Conservation (phyloP, 2,888 invertebrate species). For the Drosophila setosimentum region DNA sequence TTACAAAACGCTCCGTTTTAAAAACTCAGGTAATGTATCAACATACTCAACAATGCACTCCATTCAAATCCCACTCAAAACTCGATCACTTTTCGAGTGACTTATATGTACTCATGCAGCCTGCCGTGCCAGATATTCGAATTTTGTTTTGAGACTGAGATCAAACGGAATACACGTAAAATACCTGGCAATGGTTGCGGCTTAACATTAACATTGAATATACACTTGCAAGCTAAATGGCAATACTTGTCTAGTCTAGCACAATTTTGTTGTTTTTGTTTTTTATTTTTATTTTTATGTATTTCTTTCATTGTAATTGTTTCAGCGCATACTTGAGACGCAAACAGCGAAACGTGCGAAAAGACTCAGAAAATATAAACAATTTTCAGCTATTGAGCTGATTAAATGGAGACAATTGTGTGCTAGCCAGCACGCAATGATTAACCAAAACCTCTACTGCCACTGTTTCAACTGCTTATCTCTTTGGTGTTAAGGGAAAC, state of each 20-base stretch:
- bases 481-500: slow-evolving; percentile 29
- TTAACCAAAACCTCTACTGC: slow-evolving; percentile 16
- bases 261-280: slow-evolving; percentile 21
- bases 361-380: slow-evolving; percentile 37
- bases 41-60: slow-evolving; percentile 43
- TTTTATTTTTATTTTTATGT: slow-evolving; percentile 13
- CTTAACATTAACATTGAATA: slow-evolving; percentile 72
- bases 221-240: slow-evolving; percentile 34
- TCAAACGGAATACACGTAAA: slow-evolving; percentile 37
- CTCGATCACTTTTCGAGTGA: slow-evolving; percentile 55
- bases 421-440: slow-evolving; percentile 23
- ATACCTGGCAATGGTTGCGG: slow-evolving; percentile 62
- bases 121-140: slow-evolving; percentile 30
- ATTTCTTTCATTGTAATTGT: slow-evolving; percentile 51
- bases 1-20: slow-evolving; percentile 58
- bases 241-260: slow-evolving; percentile 38
- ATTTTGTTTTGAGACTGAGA: slow-evolving; percentile 34
- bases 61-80: slow-evolving; percentile 60
- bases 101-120: slow-evolving; percentile 17
- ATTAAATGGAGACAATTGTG: slow-evolving; percentile 60
- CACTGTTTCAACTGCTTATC: slow-evolving; percentile 39
- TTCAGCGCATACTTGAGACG: slow-evolving; percentile 36
- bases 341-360: slow-evolving; percentile 74
- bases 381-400: slow-evolving; percentile 35
- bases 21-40: slow-evolving; percentile 35